Percentiles rank a stretch among this genome's conserved stretches.
Conservation (phyloP, 2,888 invertebrate genomes). For the Cyclophora albipunctata region DNA sequence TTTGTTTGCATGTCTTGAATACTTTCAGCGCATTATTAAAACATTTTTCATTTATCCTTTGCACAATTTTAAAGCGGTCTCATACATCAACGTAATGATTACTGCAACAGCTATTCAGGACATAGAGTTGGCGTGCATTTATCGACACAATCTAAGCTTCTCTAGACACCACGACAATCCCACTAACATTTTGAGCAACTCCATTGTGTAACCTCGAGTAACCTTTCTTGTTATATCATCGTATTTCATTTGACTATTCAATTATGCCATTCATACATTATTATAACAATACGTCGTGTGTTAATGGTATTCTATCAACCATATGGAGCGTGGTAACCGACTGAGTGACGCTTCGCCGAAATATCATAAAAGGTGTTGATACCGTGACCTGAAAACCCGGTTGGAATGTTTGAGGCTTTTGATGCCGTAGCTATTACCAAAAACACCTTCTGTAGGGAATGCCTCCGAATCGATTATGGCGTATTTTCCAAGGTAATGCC, state of each 20-base stretch:
- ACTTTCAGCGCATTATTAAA: too few relatives aligned
- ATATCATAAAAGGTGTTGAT: conserved; percentile 24
- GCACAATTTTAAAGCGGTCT: too few relatives aligned
- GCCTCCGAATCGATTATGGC: conserved; percentile 10
- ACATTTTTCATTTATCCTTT: too few relatives aligned
- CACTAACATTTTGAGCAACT: conserved; percentile 32
- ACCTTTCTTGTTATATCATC: conserved; percentile 31
- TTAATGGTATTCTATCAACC: conserved; percentile 10
- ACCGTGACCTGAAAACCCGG: conserved; percentile 54
- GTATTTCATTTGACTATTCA: conserved; percentile 9
- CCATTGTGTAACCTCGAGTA: conserved; percentile 26
- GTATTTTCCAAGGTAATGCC: not conserved
- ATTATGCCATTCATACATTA: conserved; percentile 2
- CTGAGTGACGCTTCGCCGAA: conserved; percentile 7
- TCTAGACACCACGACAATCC: conserved; percentile 27
- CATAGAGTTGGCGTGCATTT: conserved; percentile 21
- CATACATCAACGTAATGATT: too few relatives aligned
- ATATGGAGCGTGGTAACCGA: conserved; percentile 4
- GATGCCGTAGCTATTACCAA: conserved; percentile 32
- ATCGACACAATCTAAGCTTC: conserved; percentile 30
- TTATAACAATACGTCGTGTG: conserved; percentile 9
- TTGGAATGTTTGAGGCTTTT: conserved; percentile 35
- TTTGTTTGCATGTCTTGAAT: too few relatives aligned
- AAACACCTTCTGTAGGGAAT: conserved; percentile 23
- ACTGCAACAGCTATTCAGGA: conserved; percentile 19